Percentiles rank a stretch among this genome's conserved stretches.
Conservation (phyloP, 2,888 invertebrate species). For the Drosophila neotestacea region DNA sequence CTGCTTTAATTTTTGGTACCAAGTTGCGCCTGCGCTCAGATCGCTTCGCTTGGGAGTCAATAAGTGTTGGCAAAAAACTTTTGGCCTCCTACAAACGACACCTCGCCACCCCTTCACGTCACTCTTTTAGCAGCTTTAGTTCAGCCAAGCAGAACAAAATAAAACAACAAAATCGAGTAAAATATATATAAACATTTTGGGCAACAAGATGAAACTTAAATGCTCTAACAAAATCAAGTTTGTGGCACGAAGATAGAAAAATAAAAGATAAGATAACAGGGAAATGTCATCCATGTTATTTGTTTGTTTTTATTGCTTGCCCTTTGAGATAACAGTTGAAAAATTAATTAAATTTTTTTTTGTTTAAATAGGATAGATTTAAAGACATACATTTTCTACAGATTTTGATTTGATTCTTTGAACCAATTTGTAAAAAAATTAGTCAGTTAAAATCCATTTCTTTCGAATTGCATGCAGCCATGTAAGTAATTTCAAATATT, state of each 20-base stretch:
- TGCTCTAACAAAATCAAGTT: conserved; percentile 28
- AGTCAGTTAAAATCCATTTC: background rate
- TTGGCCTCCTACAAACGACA: conserved; percentile 26
- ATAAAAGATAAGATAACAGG: conserved; percentile 39
- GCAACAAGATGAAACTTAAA: conserved; percentile 25
- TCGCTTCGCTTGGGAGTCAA: conserved; percentile 19
- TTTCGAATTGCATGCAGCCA: too few relatives aligned
- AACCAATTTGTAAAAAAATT: too few relatives aligned
- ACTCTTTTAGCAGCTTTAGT: conserved; percentile 48
- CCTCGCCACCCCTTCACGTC: background rate
- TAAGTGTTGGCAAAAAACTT: conserved; percentile 41
- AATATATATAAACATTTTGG: conserved; percentile 7
- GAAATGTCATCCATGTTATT: conserved; percentile 3
- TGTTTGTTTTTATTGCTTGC: background rate
- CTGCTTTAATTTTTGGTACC: conserved; percentile 31
- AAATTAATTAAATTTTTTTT: background rate
- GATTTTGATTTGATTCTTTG: too few relatives aligned
- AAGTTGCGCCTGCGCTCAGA: conserved; percentile 49
- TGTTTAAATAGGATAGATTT: too few relatives aligned
- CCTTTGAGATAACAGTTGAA: background rate
- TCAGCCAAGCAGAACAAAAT: conserved; percentile 64
- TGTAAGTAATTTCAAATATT: background rate
- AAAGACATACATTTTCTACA: too few relatives aligned
- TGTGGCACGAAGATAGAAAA: conserved; percentile 2
- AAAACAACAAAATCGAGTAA: conserved; percentile 45